A percentile compares a stretch with the other conserved stretches of the same genome.
Evolutionary conservation across 1,140 invertebrate species (phyloP).

Genomic region (Macrotrachela quadricornifera): DNA sequence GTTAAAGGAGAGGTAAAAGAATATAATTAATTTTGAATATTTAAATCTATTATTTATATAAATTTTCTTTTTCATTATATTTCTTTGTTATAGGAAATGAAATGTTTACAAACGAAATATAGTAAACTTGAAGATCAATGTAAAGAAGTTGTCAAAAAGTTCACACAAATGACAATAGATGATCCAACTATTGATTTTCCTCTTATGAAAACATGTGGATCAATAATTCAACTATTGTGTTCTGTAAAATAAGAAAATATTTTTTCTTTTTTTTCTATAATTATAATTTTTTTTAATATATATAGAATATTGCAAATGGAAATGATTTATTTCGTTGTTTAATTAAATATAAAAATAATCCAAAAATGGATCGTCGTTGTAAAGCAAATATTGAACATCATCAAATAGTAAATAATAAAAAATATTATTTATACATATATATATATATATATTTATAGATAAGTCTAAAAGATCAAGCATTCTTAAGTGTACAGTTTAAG

Average conservation of each 20-base stretch:
- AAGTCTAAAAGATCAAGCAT: too few relatives aligned
- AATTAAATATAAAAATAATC: constrained; percentile 70
- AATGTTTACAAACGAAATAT: constrained; percentile 72
- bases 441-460: too few relatives aligned
- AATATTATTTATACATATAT: too few relatives aligned
- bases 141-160: constrained; percentile 52
- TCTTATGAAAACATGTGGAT: constrained; percentile 54
- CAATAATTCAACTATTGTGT: constrained; percentile 60
- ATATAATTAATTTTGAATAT: not conserved
- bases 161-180: constrained; percentile 65
- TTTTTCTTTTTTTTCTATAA: too few relatives aligned
- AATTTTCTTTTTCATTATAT: too few relatives aligned
- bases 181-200: constrained; percentile 61
- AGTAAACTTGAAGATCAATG: constrained; percentile 44
- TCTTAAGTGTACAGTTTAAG: too few relatives aligned
- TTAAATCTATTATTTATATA: not conserved
- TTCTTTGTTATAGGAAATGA: constrained; percentile 45
- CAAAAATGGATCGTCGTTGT: constrained; percentile 50
- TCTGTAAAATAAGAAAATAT: constrained; percentile 35
- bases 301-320: constrained; percentile 36
- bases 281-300: too few relatives aligned
- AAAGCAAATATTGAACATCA: constrained; percentile 73
- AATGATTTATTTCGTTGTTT: constrained; percentile 72
- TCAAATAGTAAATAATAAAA: constrained; percentile 29
- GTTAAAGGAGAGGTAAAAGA: constrained; percentile 40